A percentile compares a stretch with the other conserved stretches of the same genome.
phyloP scores from a whole-genome alignment of 2,797 vertebrate genomes.

The Crenichthys baileyi region DNA sequence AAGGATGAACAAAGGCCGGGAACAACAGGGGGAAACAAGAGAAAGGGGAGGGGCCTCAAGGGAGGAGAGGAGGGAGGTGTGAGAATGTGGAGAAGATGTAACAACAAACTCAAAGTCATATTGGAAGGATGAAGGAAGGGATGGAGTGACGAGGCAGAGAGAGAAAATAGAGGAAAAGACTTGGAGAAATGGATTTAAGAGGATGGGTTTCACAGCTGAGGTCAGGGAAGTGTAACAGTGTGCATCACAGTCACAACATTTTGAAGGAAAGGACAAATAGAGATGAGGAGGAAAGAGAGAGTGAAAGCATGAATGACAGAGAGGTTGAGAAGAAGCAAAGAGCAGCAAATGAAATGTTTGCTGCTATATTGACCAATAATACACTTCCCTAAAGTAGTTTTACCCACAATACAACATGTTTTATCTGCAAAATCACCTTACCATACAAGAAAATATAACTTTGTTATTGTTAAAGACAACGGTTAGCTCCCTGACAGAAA shows the following conservation, averaged over 20 bases:
- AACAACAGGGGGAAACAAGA: constrained; percentile 20
- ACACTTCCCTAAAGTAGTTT: background rate
- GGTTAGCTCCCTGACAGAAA: background rate
- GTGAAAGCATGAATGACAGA: background rate
- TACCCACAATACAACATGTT: background rate
- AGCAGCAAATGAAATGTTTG: background rate
- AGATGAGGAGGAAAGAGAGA: background rate
- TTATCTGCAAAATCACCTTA: background rate
- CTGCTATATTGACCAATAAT: background rate
- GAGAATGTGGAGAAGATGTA: constrained; percentile 13
- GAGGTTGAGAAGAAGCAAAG: background rate
- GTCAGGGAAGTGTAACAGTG: constrained; percentile 31
- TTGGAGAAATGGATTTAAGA: constrained; percentile 5
- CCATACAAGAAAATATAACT: background rate
- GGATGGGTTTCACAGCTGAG: constrained; percentile 24
- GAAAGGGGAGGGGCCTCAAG: constrained; percentile 7
- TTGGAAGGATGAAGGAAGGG: background rate
- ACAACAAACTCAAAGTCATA: constrained; percentile 29
- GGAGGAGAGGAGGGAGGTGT: constrained; percentile 5
- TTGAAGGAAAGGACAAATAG: constrained; percentile 25
- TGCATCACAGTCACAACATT: constrained; percentile 25
- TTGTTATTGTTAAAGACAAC: background rate
- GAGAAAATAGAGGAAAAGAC: constrained; percentile 4
- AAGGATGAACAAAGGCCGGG: constrained; percentile 23
- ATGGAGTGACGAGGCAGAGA: constrained; percentile 1